These are phyloP conservation scores for Pyrrhia umbra DNA, from an alignment of 2,888 invertebrate genomes.

Conservation along the genomic window DNA sequence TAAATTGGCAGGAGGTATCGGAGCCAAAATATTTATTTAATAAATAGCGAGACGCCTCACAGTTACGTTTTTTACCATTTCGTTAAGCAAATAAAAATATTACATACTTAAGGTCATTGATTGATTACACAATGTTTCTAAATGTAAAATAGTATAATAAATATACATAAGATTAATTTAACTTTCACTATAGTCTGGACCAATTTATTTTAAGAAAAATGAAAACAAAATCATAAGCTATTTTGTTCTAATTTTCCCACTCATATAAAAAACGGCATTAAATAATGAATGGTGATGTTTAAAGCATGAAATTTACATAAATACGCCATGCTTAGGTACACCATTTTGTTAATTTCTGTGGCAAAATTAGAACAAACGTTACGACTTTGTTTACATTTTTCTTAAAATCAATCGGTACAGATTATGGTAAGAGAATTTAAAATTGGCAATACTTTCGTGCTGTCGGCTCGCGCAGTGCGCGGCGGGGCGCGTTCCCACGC, in stretches of 20 bases:
- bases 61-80: slow-evolving; percentile 48
- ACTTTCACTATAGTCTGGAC: too few relatives aligned
- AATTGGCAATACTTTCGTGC: slow-evolving; percentile 49
- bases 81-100: slow-evolving; percentile 49
- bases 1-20: slow-evolving; percentile 40
- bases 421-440: slow-evolving; percentile 2
- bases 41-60: slow-evolving; percentile 29
- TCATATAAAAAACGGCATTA: too few relatives aligned
- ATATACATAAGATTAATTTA: slow-evolving; percentile 10
- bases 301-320: too few relatives aligned
- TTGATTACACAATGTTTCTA: slow-evolving; percentile 29
- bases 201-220: too few relatives aligned
- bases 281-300: too few relatives aligned
- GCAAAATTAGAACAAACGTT: too few relatives aligned
- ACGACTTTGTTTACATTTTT: too few relatives aligned
- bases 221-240: too few relatives aligned
- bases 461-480: slow-evolving; percentile 43
- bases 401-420: too few relatives aligned
- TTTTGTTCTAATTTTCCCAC: too few relatives aligned
- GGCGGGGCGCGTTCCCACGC: slow-evolving; percentile 81
- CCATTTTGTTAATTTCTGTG: too few relatives aligned
- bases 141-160: slow-evolving; percentile 12
- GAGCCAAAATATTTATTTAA: slow-evolving; percentile 31
- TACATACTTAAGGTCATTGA: slow-evolving; percentile 8
- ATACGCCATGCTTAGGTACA: too few relatives aligned